Evolutionary conservation across 2,888 invertebrate genomes (phyloP).

Genomic region (Eilema griseolum): DNA sequence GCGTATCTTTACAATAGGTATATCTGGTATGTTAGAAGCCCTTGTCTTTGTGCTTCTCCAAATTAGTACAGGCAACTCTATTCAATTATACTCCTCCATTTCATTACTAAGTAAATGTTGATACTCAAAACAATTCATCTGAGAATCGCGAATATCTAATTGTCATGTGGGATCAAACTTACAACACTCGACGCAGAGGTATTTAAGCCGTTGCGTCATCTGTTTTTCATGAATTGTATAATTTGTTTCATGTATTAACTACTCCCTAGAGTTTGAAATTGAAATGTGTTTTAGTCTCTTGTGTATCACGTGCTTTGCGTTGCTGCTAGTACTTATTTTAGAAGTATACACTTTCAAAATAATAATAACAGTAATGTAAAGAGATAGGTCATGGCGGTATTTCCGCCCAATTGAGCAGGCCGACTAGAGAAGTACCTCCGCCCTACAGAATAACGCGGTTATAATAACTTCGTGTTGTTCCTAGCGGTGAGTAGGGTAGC

Average conservation of each 20-base stretch:
- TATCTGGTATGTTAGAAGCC: not conserved
- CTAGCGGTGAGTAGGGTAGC: too few species aligned
- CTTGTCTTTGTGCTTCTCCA: not conserved
- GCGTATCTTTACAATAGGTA: too few species aligned
- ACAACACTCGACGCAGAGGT: not conserved
- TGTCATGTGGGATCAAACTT: slow-evolving; percentile 4
- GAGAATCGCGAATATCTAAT: not conserved
- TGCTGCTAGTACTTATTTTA: not conserved
- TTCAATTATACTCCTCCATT: not conserved
- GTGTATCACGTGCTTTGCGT: not conserved
- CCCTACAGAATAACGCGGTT: too few species aligned
- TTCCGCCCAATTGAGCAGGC: too few species aligned
- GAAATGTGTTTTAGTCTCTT: not conserved
- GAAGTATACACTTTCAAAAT: too few species aligned
- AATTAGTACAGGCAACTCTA: not conserved
- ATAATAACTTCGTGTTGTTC: too few species aligned
- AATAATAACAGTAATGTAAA: too few species aligned
- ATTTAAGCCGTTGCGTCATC: not conserved
- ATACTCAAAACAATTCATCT: not conserved
- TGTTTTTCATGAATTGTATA: not conserved
- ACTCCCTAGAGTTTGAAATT: not conserved
- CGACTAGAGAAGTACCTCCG: too few species aligned
- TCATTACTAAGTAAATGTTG: not conserved
- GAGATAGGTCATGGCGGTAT: too few species aligned
- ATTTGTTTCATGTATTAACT: not conserved